Evolutionary conservation across 2,797 vertebrate genomes (phyloP), one percentile per base, ranked within the genome.

Genomic region (Merluccius polli): DNA sequence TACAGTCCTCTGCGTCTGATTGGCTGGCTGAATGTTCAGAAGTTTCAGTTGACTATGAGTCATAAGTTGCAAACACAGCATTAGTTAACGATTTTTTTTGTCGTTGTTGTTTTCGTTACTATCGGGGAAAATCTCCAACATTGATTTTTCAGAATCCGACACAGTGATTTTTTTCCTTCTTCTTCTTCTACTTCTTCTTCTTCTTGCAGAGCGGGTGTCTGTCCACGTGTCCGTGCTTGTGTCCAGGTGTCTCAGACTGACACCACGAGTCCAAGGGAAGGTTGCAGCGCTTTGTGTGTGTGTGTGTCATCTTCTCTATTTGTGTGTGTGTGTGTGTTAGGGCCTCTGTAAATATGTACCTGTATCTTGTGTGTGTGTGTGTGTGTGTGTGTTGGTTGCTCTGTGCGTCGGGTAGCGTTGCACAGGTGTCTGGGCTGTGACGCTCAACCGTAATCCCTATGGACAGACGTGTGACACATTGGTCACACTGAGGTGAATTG

Each of bases 11-110:
- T 63, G 35, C 77, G 83, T 79, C 83, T 74, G 79, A 87, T 89
- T 75, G 44, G 86, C 86, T 85, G 88, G 88, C 83, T 89, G 86
- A 82, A 83, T 75, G 76, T 79, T 85, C 83, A 77, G 72, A 70
- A 83, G 81, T 81, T 85, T 83, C 86, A 84, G 73, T 70, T 31
- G 74, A 81, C 75, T n/a, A n/a, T n/a, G 77, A 87, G 81, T 67
- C 67, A 67, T 67, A 63, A n/a, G 29, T 59, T n/a, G 70, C 48
- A 71, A 71, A 76, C 35, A 63, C 69, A 30, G 85, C 80, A 75
- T 83, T 38, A 63, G 84, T 78, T 48, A 63, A 83, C 80, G 78
- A 77, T 76, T 76, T 86, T 85, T 77, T 15, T 48, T 70, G 9
- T 74, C 69, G 12, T 68, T 41, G 1, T 52, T 52, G 24, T 35